Conservation (phyloP, 2,113 vertebrate genomes). For the Chiloscyllium plagiosum region DNA sequence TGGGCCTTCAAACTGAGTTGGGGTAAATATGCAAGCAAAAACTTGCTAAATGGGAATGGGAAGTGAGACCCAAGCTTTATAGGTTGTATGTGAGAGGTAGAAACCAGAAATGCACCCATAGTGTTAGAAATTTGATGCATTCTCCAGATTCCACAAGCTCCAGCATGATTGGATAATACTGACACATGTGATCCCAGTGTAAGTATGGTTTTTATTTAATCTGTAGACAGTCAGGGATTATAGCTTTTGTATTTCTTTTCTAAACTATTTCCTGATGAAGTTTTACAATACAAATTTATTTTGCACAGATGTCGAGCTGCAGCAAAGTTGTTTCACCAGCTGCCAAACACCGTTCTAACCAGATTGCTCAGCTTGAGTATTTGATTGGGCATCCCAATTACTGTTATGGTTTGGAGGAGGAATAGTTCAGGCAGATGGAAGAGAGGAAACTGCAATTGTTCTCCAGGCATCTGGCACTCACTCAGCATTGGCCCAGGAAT, state of each 20-base stretch:
- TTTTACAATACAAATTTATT: neutral
- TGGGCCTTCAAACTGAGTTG: neutral
- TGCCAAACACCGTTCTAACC: neutral
- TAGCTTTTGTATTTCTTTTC: neutral
- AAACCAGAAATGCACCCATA: neutral
- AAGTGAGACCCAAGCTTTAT: neutral
- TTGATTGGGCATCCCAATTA: neutral
- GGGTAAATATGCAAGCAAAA: neutral
- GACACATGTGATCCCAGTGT: neutral
- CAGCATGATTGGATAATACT: neutral
- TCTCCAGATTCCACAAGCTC: neutral
- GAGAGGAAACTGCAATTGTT: neutral
- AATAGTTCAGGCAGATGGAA: neutral
- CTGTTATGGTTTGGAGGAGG: neutral
- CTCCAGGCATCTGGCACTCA: neutral
- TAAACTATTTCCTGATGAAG: neutral
- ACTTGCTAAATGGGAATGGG: neutral
- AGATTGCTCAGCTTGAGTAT: conserved; percentile 2
- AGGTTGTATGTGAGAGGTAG: neutral
- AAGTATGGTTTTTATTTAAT: neutral
- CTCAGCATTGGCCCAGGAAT: conserved; percentile 1
- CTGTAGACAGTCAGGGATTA: neutral
- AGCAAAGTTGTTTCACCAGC: neutral
- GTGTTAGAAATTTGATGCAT: neutral
- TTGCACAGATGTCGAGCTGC: conserved; percentile 1